These are phyloP conservation scores for Telmatochromis bifrenatus DNA, from an alignment of 2,113 vertebrate species.

Conservation along the genomic window DNA sequence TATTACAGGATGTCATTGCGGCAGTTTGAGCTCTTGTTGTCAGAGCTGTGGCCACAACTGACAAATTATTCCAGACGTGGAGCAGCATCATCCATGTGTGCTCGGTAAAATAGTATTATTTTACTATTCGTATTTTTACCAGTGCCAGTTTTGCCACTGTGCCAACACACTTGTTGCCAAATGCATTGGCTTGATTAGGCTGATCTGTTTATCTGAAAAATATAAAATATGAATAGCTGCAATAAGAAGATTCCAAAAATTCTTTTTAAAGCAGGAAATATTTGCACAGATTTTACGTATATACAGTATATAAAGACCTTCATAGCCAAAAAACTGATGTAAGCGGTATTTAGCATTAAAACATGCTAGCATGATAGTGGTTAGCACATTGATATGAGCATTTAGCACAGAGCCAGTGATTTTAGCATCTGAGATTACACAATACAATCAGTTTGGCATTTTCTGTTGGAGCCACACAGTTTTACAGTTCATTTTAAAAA, in stretches of 20 bases:
- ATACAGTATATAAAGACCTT: background rate
- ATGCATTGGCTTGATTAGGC: background rate
- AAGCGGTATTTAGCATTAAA: background rate
- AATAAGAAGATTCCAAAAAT: background rate
- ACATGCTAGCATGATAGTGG: background rate
- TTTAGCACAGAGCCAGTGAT: background rate
- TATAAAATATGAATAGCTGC: background rate
- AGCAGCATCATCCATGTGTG: rapidly evolving
- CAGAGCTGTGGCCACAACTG: background rate
- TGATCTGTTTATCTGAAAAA: background rate
- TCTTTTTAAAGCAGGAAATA: background rate
- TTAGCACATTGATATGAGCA: background rate
- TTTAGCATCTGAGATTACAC: background rate
- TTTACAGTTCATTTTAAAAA: background rate
- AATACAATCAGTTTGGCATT: background rate
- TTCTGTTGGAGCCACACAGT: background rate
- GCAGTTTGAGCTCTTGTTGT: background rate
- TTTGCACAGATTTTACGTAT: background rate
- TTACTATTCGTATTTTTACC: background rate
- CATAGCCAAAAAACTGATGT: background rate
- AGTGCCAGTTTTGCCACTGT: background rate
- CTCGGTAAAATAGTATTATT: background rate
- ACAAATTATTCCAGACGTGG: background rate
- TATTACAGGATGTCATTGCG: background rate
- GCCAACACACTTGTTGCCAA: background rate